Evolutionary conservation across 2,113 vertebrate species (phyloP), one percentile per base, ranked within the genome.

Genomic region (Pachycephala philippinensis): DNA sequence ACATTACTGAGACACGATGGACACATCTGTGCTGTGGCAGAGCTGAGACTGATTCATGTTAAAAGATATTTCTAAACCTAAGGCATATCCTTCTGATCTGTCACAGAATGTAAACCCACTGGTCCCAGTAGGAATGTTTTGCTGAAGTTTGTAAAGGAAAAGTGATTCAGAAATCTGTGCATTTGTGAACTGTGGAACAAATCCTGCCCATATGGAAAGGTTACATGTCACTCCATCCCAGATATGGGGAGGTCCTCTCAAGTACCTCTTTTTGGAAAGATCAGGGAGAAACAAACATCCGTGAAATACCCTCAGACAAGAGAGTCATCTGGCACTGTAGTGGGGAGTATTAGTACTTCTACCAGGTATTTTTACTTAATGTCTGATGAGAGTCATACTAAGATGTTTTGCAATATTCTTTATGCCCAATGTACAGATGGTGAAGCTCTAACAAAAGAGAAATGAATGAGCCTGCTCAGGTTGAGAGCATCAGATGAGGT

Each of bases 21-120:
- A 83, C 65, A 75, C 78, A 85, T 92, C 88, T 95, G 85, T 83
- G 50, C 90, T 93, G 54, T 76, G 50, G 63, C 59, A 90, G 85
- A 80, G 45, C 70, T 90, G 71, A 88, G 83, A 86, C 3, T 83
- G 85, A 84, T 93, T 92, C 70, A 72, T 57, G 50, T 69, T 83
- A 92, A 50, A 82, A 90, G 66, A 65, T 79, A 92, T 61, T 96
- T 94, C 75, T 90, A 65, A 94, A 86, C 37, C 70, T 88, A 49
- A 97, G 71, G 23, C 79, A 24, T 65, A 56, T 85, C 66, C 42
- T 79, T 76, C 70, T 65, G 57, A 72, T 87, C 63, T 86, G 63
- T 85, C 85, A 69, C n/a, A 66, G 70, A 90, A 85, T 61, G 63
- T 70, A 93, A 88, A 90, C 26, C 42, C 26, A 19, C 53, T 33